Evolutionary conservation across 2,113 vertebrate species (phyloP).

Genomic region (Fregetta grallaria): DNA sequence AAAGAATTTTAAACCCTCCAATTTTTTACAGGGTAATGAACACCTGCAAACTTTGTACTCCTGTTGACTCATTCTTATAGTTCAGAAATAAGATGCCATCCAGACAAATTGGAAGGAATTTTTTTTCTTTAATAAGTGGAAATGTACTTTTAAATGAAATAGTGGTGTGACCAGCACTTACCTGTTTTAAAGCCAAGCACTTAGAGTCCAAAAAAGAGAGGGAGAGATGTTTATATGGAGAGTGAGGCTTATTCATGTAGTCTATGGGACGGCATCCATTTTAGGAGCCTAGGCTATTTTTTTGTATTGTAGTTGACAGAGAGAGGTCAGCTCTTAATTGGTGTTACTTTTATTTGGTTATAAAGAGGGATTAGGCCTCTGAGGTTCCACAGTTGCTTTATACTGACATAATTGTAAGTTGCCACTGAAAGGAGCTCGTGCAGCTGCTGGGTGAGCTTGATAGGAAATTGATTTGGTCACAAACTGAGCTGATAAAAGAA

Average conservation of each 20-base stretch:
- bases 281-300: background rate
- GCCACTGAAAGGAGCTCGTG: background rate
- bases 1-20: background rate
- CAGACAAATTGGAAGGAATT: background rate
- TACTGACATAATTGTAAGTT: background rate
- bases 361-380: background rate
- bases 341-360: background rate
- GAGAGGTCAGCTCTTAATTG: background rate
- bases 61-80: background rate
- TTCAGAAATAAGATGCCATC: background rate
- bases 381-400: background rate
- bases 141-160: background rate
- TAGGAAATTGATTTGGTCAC: background rate
- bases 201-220: background rate
- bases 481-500: background rate
- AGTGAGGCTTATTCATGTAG: background rate
- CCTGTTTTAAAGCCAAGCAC: background rate
- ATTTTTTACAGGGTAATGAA: background rate
- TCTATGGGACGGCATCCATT: background rate
- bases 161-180: background rate
- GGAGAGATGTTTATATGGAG: background rate
- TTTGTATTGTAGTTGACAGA: accelerated
- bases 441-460: background rate
- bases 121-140: background rate
- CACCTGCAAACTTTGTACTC: background rate